Percentiles rank a stretch among this genome's conserved stretches.
These are phyloP conservation scores for Rhingia rostrata DNA, from an alignment of 2,888 invertebrate species.

Conservation along the genomic window DNA sequence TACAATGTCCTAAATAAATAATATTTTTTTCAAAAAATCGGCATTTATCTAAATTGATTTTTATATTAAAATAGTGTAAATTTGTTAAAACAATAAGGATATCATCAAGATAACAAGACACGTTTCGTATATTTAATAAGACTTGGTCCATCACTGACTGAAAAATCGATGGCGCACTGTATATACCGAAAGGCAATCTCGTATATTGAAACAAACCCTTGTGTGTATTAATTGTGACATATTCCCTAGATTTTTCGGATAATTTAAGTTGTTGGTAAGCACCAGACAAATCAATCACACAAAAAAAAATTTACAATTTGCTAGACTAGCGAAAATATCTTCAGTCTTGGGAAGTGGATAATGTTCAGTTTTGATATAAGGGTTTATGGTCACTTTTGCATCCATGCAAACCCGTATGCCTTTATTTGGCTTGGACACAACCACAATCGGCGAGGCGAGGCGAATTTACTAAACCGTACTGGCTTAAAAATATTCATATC, in stretches of 20 bases:
- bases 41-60: slow-evolving; percentile 11
- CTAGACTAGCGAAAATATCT: too few relatives aligned
- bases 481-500: slow-evolving; percentile 71
- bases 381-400: too few relatives aligned
- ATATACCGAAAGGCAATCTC: slow-evolving; percentile 58
- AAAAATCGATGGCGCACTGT: slow-evolving; percentile 48
- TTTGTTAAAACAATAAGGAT: too few relatives aligned
- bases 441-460: slow-evolving; percentile 78
- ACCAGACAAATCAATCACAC: too few relatives aligned
- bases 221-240: slow-evolving; percentile 76
- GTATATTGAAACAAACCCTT: slow-evolving; percentile 67
- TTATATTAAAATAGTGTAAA: slow-evolving; percentile 1
- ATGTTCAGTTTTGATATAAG: too few relatives aligned
- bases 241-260: too few relatives aligned
- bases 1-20: slow-evolving; percentile 22
- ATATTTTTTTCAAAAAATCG: slow-evolving; percentile 40
- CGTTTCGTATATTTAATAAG: not conserved
- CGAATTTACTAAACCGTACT: slow-evolving; percentile 76
- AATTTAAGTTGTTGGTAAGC: too few relatives aligned
- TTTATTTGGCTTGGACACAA: slow-evolving; percentile 76
- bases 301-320: too few relatives aligned
- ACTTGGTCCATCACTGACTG: slow-evolving; percentile 15
- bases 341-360: too few relatives aligned
- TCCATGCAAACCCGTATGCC: too few relatives aligned
- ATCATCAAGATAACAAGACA: not conserved